Conservation (phyloP, 1,140 invertebrate genomes). For the Matsumurasca onukii region DNA sequence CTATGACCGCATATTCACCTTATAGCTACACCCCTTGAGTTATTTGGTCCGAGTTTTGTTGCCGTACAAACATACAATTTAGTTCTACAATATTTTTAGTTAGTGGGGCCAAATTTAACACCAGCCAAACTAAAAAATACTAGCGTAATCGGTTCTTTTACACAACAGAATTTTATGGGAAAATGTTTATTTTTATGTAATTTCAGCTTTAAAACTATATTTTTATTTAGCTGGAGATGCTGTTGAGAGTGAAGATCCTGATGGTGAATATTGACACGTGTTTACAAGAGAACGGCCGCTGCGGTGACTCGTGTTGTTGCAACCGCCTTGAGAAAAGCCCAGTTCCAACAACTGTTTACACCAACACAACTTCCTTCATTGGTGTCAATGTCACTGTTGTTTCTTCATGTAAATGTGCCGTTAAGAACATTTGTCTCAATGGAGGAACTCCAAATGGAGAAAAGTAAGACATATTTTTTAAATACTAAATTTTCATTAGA, state of each 20-base stretch:
- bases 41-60: no score
- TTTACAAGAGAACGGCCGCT: conserved; percentile 68
- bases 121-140: no score
- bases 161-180: no score
- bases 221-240: conserved; percentile 59
- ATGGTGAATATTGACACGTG: conserved; percentile 90
- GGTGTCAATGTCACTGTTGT: conserved; percentile 79
- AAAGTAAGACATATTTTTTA: conserved; percentile 54
- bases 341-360: conserved; percentile 77
- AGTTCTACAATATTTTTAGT: no score
- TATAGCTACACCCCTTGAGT: no score
- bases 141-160: no score
- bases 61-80: no score
- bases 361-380: conserved; percentile 87
- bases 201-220: no score
- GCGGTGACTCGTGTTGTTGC: conserved; percentile 69
- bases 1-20: no score
- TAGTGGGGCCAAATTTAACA: no score
- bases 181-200: no score
- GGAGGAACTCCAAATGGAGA: conserved; percentile 65
- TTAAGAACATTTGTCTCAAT: conserved; percentile 61
- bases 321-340: conserved; percentile 69
- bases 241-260: conserved; percentile 69
- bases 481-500: no score
- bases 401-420: conserved; percentile 64